Base-by-base conservation (phyloP, 2,797 vertebrate genomes). In the Sebastes taczanowskii region DNA sequence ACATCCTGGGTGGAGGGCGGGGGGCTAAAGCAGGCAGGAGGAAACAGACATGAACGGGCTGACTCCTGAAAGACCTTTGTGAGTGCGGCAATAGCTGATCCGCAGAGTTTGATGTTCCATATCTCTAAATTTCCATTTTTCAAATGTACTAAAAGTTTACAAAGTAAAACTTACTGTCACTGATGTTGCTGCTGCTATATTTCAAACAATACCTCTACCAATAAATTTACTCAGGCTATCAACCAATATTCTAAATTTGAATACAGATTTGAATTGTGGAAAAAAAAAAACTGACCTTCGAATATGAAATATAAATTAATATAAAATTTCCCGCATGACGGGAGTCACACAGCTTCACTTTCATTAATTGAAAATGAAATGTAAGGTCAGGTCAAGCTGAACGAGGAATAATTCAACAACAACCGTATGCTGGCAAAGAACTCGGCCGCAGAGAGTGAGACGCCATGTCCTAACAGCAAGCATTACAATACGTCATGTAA, bases 1-100 rank as follows among this genome's bases (percentile, higher is more conserved):
- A 94, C 92, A 89, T 90, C 91, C 88, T 89, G 88, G 83, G 86
- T 80, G 85, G 79, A 81, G 80, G 67, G 59, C 46, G 11, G 30
- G 27, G 63, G 72, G 78, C 18, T 23, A 61, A 5, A 71, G 53
- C 9, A 42, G 22, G 34, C 27, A 23, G 7, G 42, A 74, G 77
- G 73, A 81, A 84, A 78, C 64, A 7, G 61, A 69, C 72, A 38
- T n/a, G 75, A 78, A 32, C 14, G 73, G 62, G 20, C 11, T 20
- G 7, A 64, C 69, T 35, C 38, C 65, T 74, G 32, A 64, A 29
- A 78, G 66, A 78, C 11, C 34, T 56, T 3, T 59, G 11, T 49
- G 29, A 77, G 23, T 0, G 1, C 7, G 7, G 32, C 18, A 42
- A 27, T 38, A 22, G 35, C 16, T 38, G n/a, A 69, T 22, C 38